phyloP scores from a whole-genome alignment of 1,140 invertebrate species.

The Tetraneura akinire region DNA sequence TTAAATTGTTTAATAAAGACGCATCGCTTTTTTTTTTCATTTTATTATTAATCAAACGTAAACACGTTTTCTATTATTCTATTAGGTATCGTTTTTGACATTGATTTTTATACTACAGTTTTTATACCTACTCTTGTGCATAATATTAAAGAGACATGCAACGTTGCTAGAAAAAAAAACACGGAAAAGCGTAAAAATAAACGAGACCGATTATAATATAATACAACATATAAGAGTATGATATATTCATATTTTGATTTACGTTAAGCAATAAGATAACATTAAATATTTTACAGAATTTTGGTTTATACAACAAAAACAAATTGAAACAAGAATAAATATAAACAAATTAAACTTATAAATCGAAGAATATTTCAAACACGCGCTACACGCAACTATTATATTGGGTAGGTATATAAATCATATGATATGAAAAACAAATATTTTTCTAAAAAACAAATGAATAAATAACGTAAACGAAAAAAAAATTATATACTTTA shows the following conservation, averaged over 20 bases:
- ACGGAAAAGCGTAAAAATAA: neutral
- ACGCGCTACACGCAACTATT: too few species aligned
- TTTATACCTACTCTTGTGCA: neutral
- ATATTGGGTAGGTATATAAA: neutral
- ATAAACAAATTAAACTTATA: too few species aligned
- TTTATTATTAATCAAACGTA: too few species aligned
- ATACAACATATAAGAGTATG: neutral
- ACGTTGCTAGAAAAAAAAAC: slow-evolving; percentile 5
- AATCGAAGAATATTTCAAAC: too few species aligned
- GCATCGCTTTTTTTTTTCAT: too few species aligned
- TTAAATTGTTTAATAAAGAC: too few species aligned
- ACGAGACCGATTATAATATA: neutral
- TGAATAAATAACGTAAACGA: slow-evolving; percentile 7
- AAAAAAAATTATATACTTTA: neutral
- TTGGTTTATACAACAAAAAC: neutral
- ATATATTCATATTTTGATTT: neutral
- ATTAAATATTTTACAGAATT: neutral
- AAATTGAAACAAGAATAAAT: neutral
- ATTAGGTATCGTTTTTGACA: too few species aligned
- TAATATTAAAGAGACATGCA: slow-evolving; percentile 23
- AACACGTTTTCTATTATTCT: too few species aligned
- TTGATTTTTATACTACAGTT: too few species aligned
- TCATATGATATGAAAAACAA: neutral
- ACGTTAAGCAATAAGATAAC: slow-evolving; percentile 15
- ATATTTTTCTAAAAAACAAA: neutral